phyloP scores from a whole-genome alignment of 2,113 vertebrate species.

The Zingel zingel region DNA sequence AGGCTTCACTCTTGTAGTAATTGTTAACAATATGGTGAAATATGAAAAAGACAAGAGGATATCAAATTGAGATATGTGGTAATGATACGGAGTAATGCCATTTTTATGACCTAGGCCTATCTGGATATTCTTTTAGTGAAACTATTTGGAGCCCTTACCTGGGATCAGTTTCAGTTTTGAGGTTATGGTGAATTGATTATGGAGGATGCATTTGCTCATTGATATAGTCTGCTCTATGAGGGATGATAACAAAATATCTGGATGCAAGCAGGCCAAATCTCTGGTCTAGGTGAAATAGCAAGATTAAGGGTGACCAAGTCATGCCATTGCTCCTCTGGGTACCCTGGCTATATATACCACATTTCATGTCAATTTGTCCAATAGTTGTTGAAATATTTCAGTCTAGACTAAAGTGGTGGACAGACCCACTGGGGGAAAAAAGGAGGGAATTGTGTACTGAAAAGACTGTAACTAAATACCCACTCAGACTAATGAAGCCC shows the following conservation, averaged over 20 bases:
- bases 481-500: not conserved
- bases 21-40: not conserved
- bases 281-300: not conserved
- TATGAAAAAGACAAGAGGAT: slow-evolving; percentile 3
- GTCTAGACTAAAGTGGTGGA: not conserved
- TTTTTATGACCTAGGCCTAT: slow-evolving; percentile 6
- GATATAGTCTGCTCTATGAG: not conserved
- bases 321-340: too few species aligned
- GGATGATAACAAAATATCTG: not conserved
- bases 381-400: too few species aligned
- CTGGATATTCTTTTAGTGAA: slow-evolving; percentile 22
- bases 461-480: not conserved
- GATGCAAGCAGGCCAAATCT: not conserved
- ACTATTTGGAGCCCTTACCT: slow-evolving; percentile 1
- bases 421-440: not conserved
- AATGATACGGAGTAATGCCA: not conserved
- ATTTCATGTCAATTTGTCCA: too few species aligned
- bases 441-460: not conserved
- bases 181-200: not conserved
- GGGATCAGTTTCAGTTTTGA: slow-evolving; percentile 3
- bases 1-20: not conserved
- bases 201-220: not conserved
- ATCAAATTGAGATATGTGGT: slow-evolving; percentile 7
- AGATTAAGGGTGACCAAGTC: too few species aligned
- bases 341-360: too few species aligned